Percentiles rank a stretch among this genome's conserved stretches.
Evolutionary conservation across 2,113 vertebrate genomes (phyloP).

Genomic region (Coreoperca whiteheadi): DNA sequence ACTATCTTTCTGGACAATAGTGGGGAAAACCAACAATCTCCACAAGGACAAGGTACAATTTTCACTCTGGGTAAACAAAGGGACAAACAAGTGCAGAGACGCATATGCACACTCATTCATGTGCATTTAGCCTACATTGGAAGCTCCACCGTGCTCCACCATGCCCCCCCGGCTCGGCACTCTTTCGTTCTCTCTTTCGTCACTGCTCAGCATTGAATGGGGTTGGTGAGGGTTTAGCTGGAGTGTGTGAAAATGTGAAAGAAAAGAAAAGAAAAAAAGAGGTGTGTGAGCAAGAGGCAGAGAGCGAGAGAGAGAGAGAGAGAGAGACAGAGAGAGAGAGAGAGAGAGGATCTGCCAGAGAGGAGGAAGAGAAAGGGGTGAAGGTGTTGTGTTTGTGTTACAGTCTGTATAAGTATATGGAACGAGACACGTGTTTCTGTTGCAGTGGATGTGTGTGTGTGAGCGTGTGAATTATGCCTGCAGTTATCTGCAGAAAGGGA

Average conservation of each 20-base stretch:
- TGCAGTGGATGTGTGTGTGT: background rate
- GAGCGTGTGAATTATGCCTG: conserved; percentile 53
- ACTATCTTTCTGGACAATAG: background rate
- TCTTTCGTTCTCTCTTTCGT: conserved; percentile 34
- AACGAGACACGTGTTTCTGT: conserved; percentile 25
- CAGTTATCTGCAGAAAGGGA: conserved; percentile 69
- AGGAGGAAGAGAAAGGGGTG: conserved; percentile 27
- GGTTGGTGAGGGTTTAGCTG: conserved; percentile 25
- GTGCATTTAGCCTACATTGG: conserved; percentile 13
- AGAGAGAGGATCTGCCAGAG: conserved; percentile 45
- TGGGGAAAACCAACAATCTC: background rate
- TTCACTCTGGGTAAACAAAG: background rate
- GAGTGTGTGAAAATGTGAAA: conserved; percentile 18
- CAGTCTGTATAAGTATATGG: background rate
- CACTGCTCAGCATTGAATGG: conserved; percentile 33
- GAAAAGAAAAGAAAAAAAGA: background rate
- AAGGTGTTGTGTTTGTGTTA: conserved; percentile 13
- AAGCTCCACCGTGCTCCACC: conserved; percentile 25
- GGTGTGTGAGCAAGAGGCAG: conserved; percentile 16
- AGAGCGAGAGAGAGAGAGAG: conserved; percentile 32
- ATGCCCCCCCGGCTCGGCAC: background rate
- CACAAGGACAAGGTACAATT: background rate
- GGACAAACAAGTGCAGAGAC: background rate
- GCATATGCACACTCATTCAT: background rate
- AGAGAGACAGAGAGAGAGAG: conserved; percentile 10